Evolutionary conservation across 1,140 invertebrate species (phyloP).

Genomic region (Lasioglossum albipes): DNA sequence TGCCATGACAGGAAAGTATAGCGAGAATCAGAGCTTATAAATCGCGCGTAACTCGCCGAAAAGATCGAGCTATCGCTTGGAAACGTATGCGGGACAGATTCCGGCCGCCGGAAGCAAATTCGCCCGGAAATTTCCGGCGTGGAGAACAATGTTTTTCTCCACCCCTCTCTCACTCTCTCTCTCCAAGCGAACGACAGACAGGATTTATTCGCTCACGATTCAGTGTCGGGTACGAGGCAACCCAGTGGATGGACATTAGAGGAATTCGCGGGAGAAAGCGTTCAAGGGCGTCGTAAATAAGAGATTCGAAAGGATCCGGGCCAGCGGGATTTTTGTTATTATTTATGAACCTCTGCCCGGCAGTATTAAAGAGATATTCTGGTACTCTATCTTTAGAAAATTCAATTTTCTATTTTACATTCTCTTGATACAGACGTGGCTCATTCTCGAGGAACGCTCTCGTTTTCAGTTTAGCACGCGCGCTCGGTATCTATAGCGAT

Average conservation of each 20-base stretch:
- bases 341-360: constrained; percentile 13
- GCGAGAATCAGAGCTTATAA: not conserved
- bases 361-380: not conserved
- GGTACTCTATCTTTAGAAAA: too few species aligned
- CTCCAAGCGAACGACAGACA: not conserved
- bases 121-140: not conserved
- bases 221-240: not conserved
- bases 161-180: too few species aligned
- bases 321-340: constrained; percentile 10
- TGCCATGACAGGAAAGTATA: too few species aligned
- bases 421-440: too few species aligned
- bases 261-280: not conserved
- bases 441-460: not conserved
- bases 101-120: constrained; percentile 12
- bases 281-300: constrained; percentile 14
- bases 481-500: constrained; percentile 3
- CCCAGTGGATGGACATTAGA: too few species aligned
- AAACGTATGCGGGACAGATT: constrained; percentile 15
- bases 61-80: not conserved
- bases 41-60: not conserved
- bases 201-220: not conserved
- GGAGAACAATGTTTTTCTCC: not conserved
- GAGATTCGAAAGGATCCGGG: not conserved
- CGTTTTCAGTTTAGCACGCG: not conserved
- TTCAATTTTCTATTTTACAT: too few species aligned